Base-by-base conservation (phyloP, 1,140 invertebrate species). In the Drosophila azteca region DNA sequence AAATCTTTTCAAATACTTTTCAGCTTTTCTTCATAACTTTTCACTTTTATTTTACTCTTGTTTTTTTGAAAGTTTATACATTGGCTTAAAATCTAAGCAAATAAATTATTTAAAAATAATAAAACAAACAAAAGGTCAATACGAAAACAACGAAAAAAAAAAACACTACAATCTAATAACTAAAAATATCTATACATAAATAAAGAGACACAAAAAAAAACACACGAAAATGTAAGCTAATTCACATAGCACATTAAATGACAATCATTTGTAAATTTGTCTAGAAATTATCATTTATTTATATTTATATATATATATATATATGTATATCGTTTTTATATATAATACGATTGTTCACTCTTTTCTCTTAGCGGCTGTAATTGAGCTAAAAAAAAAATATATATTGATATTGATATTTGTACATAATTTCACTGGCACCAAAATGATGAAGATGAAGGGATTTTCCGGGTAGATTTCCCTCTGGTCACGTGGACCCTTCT, bases 381-480 rank as follows among this genome's bases (percentile, higher is more conserved):
- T 87, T 87, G 83, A 66, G 83, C 83, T 87, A 88, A 76, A 51
- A 17, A 68, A 65, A 82, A 69, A 31, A 26, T 20, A 43, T 20
- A 43, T 48, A 61, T 41, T 24, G 13, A 39, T 63, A 44, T 55
- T 39, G 20, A 65, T 62, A 69, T 83, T 88, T 88, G 83, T 88
- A 88, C 83, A 88, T 83, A 50, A 70, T 89, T 83, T 83, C 64
- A 83, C 83, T 88, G 83, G 83, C 84, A 88, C 83, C 83, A 88
- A 77, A 51, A 35, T 76, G 17, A 41, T 20, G 35, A 39, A 39
- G 35, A 39, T 39, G 4, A 39, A 4, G 11, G 3, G 3, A 8
- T 20, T 48, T 49, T 49, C 6, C 26, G 11, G n/a, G 22, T 43
- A 11, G 9, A 24, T 44, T 39, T 22, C 6, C 11, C 39, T 20